Evolutionary conservation across 2,113 vertebrate species (phyloP).

Genomic region (Brachirus orientalis): DNA sequence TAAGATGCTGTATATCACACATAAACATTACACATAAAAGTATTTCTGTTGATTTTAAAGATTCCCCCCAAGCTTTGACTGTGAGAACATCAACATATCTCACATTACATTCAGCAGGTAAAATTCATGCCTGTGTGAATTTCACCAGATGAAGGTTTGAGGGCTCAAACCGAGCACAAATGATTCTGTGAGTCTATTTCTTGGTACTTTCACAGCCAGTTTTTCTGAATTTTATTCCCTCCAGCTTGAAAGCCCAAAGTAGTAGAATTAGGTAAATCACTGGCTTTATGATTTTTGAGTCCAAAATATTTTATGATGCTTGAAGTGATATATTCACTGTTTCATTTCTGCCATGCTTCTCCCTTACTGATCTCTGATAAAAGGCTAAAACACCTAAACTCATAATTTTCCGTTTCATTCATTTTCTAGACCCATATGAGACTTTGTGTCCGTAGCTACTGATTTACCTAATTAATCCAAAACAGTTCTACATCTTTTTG

Average conservation of each 20-base stretch:
- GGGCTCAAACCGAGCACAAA: background rate
- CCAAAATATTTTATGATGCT: background rate
- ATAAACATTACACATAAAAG: background rate
- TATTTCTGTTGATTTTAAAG: background rate
- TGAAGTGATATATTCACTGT: background rate
- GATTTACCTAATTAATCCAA: background rate
- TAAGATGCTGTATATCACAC: background rate
- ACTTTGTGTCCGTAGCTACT: too few species aligned
- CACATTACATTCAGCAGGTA: background rate
- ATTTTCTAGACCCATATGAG: background rate
- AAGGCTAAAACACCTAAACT: background rate
- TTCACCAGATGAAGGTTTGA: background rate
- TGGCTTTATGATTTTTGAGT: background rate
- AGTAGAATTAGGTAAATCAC: constrained; percentile 5
- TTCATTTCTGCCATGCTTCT: background rate
- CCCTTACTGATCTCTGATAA: background rate
- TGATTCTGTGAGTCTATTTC: background rate
- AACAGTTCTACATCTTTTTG: background rate
- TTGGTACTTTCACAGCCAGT: background rate
- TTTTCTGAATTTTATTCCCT: background rate
- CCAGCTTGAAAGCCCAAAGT: constrained; percentile 8
- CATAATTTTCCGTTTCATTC: background rate
- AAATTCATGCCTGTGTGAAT: background rate
- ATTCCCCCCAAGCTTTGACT: background rate
- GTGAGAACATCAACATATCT: background rate